A percentile compares a stretch with the other conserved stretches of the same genome.
These are phyloP conservation scores for Cyprinodon tularosa DNA, from an alignment of 2,113 vertebrate genomes.

Conservation along the genomic window DNA sequence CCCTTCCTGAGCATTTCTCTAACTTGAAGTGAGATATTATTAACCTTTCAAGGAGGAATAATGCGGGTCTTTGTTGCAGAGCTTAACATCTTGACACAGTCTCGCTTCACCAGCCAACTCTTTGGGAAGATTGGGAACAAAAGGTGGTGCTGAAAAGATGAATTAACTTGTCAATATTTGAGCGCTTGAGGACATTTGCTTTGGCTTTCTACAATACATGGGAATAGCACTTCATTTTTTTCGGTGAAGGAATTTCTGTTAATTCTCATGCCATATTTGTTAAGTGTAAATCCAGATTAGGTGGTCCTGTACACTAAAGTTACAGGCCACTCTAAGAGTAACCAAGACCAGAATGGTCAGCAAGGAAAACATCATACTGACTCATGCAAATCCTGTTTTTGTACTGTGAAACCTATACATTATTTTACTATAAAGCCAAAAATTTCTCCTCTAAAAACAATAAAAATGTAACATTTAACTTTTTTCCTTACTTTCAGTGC, in stretches of 20 bases:
- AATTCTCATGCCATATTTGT: neutral
- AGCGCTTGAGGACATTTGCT: conserved; percentile 36
- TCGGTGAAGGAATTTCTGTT: neutral
- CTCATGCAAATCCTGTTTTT: neutral
- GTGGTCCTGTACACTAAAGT: neutral
- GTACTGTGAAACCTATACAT: neutral
- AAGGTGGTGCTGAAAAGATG: conserved; percentile 68
- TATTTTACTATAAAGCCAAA: no score
- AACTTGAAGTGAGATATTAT: conserved; percentile 47
- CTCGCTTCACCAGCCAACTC: conserved; percentile 40
- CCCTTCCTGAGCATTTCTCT: conserved; percentile 17
- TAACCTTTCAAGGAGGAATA: conserved; percentile 55
- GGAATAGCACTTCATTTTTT: neutral
- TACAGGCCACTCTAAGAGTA: neutral
- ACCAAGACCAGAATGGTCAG: neutral
- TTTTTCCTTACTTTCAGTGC: no score
- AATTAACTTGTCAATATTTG: conserved; percentile 71
- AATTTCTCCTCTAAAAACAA: no score
- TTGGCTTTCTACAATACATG: conserved; percentile 2
- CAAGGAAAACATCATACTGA: neutral
- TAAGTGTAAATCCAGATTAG: neutral
- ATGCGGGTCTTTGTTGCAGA: conserved; percentile 57
- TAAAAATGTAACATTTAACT: no score
- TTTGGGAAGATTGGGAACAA: conserved; percentile 64
- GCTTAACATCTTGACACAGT: conserved; percentile 64